phyloP scores from a whole-genome alignment of 1,140 invertebrate genomes.

The Homarus americanus region DNA sequence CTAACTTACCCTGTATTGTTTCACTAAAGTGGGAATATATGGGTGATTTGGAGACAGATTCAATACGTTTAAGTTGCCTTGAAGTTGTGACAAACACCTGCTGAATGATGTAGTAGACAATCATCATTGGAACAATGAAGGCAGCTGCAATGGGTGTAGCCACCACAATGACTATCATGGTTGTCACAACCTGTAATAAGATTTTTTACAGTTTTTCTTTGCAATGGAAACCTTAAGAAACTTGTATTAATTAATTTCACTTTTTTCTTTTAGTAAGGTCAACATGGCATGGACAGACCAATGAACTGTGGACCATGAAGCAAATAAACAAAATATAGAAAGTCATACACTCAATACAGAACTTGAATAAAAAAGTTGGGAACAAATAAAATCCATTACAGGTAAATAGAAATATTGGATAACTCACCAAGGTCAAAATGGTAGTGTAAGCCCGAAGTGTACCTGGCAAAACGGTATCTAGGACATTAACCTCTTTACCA shows the following conservation, averaged over 20 bases:
- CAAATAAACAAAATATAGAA: too few relatives aligned
- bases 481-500: slow-evolving; percentile 88
- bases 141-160: slow-evolving; percentile 81
- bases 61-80: slow-evolving; percentile 95
- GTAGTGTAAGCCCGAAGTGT: slow-evolving; percentile 81
- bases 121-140: slow-evolving; percentile 80
- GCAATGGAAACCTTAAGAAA: too few relatives aligned
- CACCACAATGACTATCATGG: slow-evolving; percentile 80
- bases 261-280: background rate
- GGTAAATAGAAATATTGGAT: too few relatives aligned
- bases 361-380: too few relatives aligned
- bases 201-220: too few relatives aligned
- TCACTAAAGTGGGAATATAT: slow-evolving; percentile 99
- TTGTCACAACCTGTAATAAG: slow-evolving; percentile 78
- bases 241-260: too few relatives aligned
- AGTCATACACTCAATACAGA: too few relatives aligned
- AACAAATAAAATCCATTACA: too few relatives aligned
- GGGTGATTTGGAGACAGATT: slow-evolving; percentile 97
- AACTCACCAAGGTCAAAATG: background rate
- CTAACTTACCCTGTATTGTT: slow-evolving; percentile 84
- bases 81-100: slow-evolving; percentile 93
- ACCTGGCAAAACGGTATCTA: slow-evolving; percentile 87
- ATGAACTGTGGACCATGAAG: too few relatives aligned
- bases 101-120: slow-evolving; percentile 82
- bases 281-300: too few relatives aligned